Evolutionary conservation across 2,113 vertebrate genomes (phyloP).

Genomic region (Baryphthengus martii): DNA sequence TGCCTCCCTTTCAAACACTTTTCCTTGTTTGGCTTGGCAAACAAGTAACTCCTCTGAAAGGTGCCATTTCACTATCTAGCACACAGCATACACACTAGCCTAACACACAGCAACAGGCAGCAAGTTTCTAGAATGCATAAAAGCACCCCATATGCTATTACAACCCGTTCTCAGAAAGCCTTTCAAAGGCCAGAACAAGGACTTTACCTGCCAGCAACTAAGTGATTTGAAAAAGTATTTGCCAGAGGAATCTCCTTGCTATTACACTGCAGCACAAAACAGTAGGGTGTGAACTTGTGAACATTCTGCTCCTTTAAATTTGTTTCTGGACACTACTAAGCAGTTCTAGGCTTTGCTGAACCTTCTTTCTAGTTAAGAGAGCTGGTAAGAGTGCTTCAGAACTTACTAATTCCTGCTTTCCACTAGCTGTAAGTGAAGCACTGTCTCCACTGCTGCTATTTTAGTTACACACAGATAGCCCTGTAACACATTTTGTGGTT

Average conservation of each 20-base stretch:
- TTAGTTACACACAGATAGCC: background rate
- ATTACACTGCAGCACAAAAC: background rate
- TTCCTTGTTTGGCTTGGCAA: constrained; percentile 19
- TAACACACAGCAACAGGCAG: background rate
- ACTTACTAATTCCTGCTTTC: background rate
- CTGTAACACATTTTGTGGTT: background rate
- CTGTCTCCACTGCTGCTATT: background rate
- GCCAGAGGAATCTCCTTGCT: background rate
- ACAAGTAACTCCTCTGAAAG: background rate
- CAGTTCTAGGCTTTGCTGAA: background rate
- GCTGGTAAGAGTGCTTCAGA: background rate
- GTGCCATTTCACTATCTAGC: background rate
- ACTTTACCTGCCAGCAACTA: background rate
- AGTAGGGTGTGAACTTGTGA: background rate
- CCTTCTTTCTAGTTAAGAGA: background rate
- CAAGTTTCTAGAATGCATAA: background rate
- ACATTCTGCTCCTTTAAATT: background rate
- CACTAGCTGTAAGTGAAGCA: background rate
- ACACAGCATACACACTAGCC: accelerated
- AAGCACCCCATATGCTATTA: background rate
- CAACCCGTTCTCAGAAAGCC: background rate
- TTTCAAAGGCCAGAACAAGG: background rate
- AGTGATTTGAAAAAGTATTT: background rate
- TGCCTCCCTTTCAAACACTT: constrained; percentile 35
- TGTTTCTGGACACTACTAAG: background rate